Conservation (phyloP, 2,797 vertebrate species). For the Acanthis flammea region DNA sequence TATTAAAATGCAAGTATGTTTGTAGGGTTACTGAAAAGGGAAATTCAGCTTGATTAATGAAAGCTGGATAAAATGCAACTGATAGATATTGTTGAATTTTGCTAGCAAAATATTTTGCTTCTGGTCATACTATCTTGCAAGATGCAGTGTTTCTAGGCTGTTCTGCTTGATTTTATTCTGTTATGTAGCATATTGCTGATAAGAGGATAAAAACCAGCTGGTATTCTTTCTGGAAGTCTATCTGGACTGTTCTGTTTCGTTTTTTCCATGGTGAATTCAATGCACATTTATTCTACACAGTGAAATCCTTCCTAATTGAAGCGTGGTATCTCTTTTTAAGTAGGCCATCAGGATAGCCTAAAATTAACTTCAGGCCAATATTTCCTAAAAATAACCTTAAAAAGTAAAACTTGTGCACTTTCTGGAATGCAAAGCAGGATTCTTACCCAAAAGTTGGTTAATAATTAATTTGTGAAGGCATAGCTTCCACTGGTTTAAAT, state of each 20-base stretch:
- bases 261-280: not conserved
- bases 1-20: not conserved
- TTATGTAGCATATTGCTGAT: not conserved
- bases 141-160: not conserved
- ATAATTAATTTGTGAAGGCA: not conserved
- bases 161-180: not conserved
- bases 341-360: not conserved
- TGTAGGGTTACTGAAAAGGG: not conserved
- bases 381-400: constrained; percentile 27
- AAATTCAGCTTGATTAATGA: not conserved
- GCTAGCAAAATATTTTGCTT: not conserved
- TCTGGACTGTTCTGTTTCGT: not conserved
- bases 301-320: not conserved
- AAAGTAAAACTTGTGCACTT: not conserved
- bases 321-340: not conserved
- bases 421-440: not conserved
- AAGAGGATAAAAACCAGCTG: not conserved
- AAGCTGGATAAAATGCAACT: not conserved
- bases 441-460: not conserved
- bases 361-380: not conserved
- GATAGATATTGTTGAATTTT: not conserved
- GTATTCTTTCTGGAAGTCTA: not conserved
- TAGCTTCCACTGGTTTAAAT: not conserved
- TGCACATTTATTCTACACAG: not conserved
- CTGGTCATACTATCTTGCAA: not conserved